Conservation (phyloP, 2,113 vertebrate genomes). For the Embiotoca jacksoni region DNA sequence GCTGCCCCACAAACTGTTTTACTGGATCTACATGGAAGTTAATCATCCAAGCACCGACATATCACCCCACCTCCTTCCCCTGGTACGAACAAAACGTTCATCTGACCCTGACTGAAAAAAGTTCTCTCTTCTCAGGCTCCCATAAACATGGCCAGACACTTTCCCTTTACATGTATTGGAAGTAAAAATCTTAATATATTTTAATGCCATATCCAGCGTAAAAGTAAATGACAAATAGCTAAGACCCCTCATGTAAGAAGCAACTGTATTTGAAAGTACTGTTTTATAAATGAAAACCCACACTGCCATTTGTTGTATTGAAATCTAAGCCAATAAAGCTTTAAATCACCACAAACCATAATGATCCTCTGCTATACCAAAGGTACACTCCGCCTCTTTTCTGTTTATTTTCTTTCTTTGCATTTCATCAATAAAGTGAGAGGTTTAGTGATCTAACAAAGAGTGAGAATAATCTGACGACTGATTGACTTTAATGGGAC, state of each 20-base stretch:
- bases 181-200: constrained; percentile 67
- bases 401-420: constrained; percentile 61
- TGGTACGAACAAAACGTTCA: constrained; percentile 53
- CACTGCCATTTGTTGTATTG: constrained; percentile 86
- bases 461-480: constrained; percentile 26
- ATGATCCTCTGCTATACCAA: constrained; percentile 68
- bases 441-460: constrained; percentile 14
- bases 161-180: constrained; percentile 74
- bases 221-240: constrained; percentile 52
- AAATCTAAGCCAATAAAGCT: constrained; percentile 84
- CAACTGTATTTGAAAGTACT: constrained; percentile 79
- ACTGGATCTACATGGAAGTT: constrained; percentile 55
- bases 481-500: constrained; percentile 1
- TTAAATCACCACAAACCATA: constrained; percentile 78
- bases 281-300: constrained; percentile 82
- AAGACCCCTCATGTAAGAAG: constrained; percentile 60
- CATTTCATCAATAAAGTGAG: constrained; percentile 40
- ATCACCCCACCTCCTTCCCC: constrained; percentile 47
- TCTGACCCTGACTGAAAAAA: constrained; percentile 60
- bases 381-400: constrained; percentile 59
- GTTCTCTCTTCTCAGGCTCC: constrained; percentile 79
- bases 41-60: constrained; percentile 52
- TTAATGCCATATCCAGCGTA: constrained; percentile 63
- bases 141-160: constrained; percentile 66
- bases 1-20: constrained; percentile 58